Percentiles rank a stretch among this genome's conserved stretches.
Conservation (phyloP, 2,113 vertebrate genomes). For the Pao palembangensis region DNA sequence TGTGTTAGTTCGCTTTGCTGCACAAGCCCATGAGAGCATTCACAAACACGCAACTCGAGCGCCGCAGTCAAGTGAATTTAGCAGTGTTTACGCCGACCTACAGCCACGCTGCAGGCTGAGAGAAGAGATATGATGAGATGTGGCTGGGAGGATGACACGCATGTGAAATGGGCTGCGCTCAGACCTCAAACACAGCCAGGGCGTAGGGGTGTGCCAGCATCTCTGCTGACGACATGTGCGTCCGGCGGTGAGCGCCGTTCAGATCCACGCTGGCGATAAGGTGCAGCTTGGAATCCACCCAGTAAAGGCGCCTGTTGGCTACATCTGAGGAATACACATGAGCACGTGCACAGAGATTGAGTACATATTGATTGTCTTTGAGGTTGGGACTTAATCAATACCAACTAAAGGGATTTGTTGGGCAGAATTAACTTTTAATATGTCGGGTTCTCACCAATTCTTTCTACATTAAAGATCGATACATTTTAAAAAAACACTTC, state of each 20-base stretch:
- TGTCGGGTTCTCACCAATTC: conserved; percentile 31
- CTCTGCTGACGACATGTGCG: conserved; percentile 84
- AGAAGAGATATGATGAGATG: conserved; percentile 35
- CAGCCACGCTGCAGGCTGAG: conserved; percentile 17
- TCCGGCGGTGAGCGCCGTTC: conserved; percentile 87
- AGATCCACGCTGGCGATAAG: conserved; percentile 91
- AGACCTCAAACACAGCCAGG: conserved; percentile 94
- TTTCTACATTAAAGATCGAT: conserved; percentile 23
- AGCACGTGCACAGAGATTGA: conserved; percentile 17
- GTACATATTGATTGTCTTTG: conserved; percentile 42
- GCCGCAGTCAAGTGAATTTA: conserved; percentile 31
- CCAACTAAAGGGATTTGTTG: no score
- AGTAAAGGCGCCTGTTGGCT: conserved; percentile 92
- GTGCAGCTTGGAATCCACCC: conserved; percentile 97
- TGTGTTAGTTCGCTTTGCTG: conserved; percentile 29
- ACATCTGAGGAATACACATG: conserved; percentile 77
- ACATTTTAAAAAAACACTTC: conserved; percentile 22
- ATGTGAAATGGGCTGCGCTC: conserved; percentile 14
- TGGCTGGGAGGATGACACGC: conserved; percentile 11
- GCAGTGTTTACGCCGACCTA: conserved; percentile 31
- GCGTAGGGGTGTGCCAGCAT: conserved; percentile 90
- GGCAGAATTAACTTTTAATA: no score
- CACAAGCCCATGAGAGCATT: conserved; percentile 10
- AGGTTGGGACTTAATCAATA: conserved; percentile 34
- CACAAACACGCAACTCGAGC: conserved; percentile 21